phyloP scores from a whole-genome alignment of 92 coral and sea anemone species.

The Metridium senile region DNA sequence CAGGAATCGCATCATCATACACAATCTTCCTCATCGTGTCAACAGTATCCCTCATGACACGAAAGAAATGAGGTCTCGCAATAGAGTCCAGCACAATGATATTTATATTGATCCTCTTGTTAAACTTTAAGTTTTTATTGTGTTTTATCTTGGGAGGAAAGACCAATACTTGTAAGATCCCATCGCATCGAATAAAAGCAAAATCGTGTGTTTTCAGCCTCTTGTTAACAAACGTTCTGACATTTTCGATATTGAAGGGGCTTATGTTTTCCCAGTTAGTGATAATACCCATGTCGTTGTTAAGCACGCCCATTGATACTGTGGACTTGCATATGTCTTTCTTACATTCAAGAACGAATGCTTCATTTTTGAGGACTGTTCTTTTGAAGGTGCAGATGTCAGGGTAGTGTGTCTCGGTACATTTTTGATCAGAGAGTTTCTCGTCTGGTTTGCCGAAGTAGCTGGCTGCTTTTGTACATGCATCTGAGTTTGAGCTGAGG shows the following conservation, averaged over 20 bases:
- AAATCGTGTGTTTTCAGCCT: constrained; percentile 3
- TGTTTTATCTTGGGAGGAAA: constrained; percentile 27
- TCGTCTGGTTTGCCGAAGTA: constrained; percentile 23
- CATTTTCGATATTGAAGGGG: not conserved
- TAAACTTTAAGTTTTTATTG: not conserved
- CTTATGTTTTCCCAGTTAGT: constrained; percentile 7
- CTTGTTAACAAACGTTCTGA: not conserved
- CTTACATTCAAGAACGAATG: not conserved
- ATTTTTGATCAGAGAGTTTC: not conserved
- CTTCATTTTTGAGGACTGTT: not conserved
- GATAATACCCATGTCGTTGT: not conserved
- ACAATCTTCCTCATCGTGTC: constrained; percentile 52
- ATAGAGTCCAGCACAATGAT: constrained; percentile 61
- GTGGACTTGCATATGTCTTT: not conserved
- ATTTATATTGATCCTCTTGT: constrained; percentile 37
- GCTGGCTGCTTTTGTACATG: constrained; percentile 10
- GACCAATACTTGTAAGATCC: constrained; percentile 17
- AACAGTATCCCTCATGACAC: constrained; percentile 51
- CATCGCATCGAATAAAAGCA: constrained; percentile 13
- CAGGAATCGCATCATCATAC: constrained; percentile 40
- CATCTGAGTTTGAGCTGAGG: constrained; percentile 4
- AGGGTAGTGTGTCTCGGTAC: constrained; percentile 2
- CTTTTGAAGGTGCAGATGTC: constrained; percentile 12
- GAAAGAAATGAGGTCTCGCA: constrained; percentile 72
- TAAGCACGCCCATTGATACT: not conserved